These are phyloP conservation scores for Ceratosolen solmsi DNA, from an alignment of 1,140 invertebrate genomes.

Conservation along the genomic window DNA sequence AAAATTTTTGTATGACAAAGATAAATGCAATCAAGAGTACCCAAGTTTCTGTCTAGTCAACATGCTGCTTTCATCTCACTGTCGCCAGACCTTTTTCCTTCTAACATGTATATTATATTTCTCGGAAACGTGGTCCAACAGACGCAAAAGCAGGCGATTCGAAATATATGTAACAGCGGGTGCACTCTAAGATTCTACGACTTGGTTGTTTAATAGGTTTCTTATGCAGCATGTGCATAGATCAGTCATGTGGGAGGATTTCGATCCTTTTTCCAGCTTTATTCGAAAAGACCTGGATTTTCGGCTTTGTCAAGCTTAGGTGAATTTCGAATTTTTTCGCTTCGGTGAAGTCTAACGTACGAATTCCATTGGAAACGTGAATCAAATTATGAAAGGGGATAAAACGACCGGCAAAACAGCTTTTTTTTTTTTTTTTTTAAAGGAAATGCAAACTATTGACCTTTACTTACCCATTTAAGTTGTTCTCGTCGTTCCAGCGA, in stretches of 20 bases:
- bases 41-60: not conserved
- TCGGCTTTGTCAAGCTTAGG: slow-evolving; percentile 25
- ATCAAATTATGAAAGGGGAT: slow-evolving; percentile 23
- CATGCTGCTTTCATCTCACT: not conserved
- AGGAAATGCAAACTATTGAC: slow-evolving; percentile 24
- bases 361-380: not conserved
- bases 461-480: slow-evolving; percentile 41
- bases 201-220: slow-evolving; percentile 38
- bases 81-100: slow-evolving; percentile 19
- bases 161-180: slow-evolving; percentile 27
- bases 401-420: not conserved
- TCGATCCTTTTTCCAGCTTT: slow-evolving; percentile 27
- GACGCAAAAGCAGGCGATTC: slow-evolving; percentile 11
- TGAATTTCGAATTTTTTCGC: not conserved
- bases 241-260: slow-evolving; percentile 25
- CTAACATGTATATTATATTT: slow-evolving; percentile 13
- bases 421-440: slow-evolving; percentile 12
- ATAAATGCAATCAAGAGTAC: not conserved
- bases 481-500: slow-evolving; percentile 27
- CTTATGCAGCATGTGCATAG: slow-evolving; percentile 16
- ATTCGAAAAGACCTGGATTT: slow-evolving; percentile 1
- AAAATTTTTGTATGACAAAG: slow-evolving; percentile 22
- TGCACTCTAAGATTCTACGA: slow-evolving; percentile 9
- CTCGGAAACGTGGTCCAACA: slow-evolving; percentile 8
- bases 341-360: slow-evolving; percentile 30